These are phyloP conservation scores for Drosophila monieri DNA, from an alignment of 2,888 invertebrate genomes.

Conservation along the genomic window DNA sequence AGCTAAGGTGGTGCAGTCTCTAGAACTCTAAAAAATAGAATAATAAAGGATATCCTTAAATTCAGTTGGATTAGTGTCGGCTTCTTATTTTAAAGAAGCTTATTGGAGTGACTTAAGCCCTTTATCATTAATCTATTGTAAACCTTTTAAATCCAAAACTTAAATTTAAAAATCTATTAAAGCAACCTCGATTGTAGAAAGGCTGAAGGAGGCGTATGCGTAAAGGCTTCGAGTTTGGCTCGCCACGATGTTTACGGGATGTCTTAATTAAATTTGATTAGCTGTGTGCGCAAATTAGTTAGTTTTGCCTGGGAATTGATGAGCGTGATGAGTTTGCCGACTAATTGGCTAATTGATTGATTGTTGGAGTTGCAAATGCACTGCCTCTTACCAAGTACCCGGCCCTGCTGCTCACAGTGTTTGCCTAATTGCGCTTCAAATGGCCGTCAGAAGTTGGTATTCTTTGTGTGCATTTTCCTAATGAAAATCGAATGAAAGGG, in stretches of 20 bases:
- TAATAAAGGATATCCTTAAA: background rate
- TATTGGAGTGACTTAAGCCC: too few species aligned
- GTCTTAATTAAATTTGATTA: constrained; percentile 78
- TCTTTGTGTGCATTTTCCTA: constrained; percentile 39
- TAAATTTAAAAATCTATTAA: background rate
- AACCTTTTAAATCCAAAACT: background rate
- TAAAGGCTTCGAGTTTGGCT: constrained; percentile 40
- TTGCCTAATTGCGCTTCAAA: constrained; percentile 54
- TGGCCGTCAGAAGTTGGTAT: constrained; percentile 14
- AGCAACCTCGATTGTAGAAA: constrained; percentile 6
- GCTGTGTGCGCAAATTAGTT: constrained; percentile 76
- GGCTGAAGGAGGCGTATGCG: constrained; percentile 41
- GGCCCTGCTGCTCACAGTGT: constrained; percentile 15
- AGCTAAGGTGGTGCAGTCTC: background rate
- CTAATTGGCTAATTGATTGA: constrained; percentile 78
- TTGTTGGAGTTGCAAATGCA: constrained; percentile 43
- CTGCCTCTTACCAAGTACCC: constrained; percentile 8
- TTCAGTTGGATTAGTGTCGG: too few species aligned
- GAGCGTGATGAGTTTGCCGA: constrained; percentile 58
- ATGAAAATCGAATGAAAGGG: constrained; percentile 36
- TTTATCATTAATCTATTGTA: background rate
- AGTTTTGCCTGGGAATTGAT: constrained; percentile 71
- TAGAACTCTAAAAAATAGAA: background rate
- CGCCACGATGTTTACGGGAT: constrained; percentile 56
- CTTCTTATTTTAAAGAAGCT: background rate